A percentile compares a stretch with the other conserved stretches of the same genome.
Evolutionary conservation across 1,140 invertebrate species (phyloP).

Genomic region (Neuroterus valhalla): DNA sequence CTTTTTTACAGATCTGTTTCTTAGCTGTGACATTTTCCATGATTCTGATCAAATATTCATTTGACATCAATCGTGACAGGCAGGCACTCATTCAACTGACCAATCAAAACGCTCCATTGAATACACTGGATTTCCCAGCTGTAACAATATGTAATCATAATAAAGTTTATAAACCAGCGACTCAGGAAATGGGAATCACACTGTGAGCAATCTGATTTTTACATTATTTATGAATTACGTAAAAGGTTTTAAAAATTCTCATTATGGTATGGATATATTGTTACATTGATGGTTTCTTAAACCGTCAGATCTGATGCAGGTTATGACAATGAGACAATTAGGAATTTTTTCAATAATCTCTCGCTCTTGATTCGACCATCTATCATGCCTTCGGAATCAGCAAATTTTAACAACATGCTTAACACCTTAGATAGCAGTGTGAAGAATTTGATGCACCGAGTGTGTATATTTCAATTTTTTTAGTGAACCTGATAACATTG

Average conservation of each 20-base stretch:
- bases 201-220: neutral
- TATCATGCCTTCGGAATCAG: neutral
- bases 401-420: neutral
- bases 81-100: neutral
- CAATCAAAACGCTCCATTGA: neutral
- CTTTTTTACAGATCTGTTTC: neutral
- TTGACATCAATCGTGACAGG: neutral
- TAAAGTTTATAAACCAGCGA: constrained; percentile 4
- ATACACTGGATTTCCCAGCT: neutral
- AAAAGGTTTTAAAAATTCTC: too few relatives aligned
- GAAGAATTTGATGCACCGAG: neutral
- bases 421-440: neutral
- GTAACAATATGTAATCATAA: constrained; percentile 6
- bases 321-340: neutral
- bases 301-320: neutral
- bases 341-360: neutral
- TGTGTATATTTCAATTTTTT: neutral
- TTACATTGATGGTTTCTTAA: too few relatives aligned
- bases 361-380: neutral
- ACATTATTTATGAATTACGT: too few relatives aligned
- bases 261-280: too few relatives aligned
- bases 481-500: neutral
- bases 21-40: neutral
- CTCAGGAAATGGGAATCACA: neutral
- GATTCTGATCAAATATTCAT: neutral